Percentiles rank a stretch among this genome's conserved stretches.
phyloP scores from a whole-genome alignment of 2,888 invertebrate species.

The Luperina nickerlii region DNA sequence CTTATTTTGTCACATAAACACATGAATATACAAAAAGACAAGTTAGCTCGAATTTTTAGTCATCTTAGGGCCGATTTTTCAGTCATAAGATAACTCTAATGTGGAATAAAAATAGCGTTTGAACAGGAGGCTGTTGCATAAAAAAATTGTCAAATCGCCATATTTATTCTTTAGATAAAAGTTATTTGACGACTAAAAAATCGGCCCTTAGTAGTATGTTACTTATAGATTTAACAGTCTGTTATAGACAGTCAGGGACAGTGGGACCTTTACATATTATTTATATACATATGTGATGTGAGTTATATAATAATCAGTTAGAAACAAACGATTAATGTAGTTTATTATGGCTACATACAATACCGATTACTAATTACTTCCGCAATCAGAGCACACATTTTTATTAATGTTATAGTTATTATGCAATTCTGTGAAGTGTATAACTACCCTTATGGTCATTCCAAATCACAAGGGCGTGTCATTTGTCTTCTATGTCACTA shows the following conservation, averaged over 20 bases:
- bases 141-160: background rate
- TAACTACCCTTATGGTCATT: background rate
- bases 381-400: conserved; percentile 11
- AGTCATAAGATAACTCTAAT: too few species aligned
- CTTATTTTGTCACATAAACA: background rate
- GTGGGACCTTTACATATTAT: background rate
- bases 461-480: background rate
- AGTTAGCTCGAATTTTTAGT: background rate
- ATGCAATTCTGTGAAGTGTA: conserved; percentile 20
- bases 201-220: background rate
- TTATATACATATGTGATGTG: background rate
- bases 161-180: background rate
- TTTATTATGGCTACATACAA: conserved; percentile 19
- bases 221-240: background rate
- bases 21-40: background rate
- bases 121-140: too few species aligned
- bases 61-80: too few species aligned
- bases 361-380: conserved; percentile 13
- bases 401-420: conserved; percentile 9
- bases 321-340: conserved; percentile 1
- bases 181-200: background rate
- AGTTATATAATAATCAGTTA: conserved; percentile 2
- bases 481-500: background rate
- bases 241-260: background rate
- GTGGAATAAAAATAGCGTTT: too few species aligned